phyloP scores from a whole-genome alignment of 2,113 vertebrate genomes.

The Eulacestoma nigropectus region DNA sequence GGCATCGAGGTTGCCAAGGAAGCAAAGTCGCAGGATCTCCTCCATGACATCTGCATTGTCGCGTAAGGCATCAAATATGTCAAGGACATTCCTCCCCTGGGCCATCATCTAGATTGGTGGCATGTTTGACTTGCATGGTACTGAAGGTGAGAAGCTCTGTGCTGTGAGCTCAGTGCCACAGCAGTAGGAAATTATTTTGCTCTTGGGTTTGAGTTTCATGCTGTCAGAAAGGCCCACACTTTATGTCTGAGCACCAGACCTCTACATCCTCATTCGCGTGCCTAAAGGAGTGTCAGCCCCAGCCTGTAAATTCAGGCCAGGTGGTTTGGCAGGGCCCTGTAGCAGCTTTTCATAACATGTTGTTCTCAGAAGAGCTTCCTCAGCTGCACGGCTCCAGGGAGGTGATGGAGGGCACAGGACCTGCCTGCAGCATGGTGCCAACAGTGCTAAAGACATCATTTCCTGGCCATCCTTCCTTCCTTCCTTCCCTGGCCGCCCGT shows the following conservation, averaged over 20 bases:
- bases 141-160: background rate
- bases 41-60: background rate
- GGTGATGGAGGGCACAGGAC: background rate
- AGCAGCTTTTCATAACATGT: background rate
- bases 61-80: background rate
- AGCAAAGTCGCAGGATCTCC: background rate
- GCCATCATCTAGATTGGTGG: background rate
- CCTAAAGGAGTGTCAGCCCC: background rate
- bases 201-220: background rate
- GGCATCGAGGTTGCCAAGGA: background rate
- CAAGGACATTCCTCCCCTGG: background rate
- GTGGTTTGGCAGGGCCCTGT: background rate
- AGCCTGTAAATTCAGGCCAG: background rate
- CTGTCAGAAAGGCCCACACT: background rate
- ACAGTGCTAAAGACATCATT: background rate
- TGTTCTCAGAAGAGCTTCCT: background rate
- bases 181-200: background rate
- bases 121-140: background rate
- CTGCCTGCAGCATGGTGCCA: background rate
- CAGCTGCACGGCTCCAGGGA: background rate
- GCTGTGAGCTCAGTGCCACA: background rate
- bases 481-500: background rate
- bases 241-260: background rate
- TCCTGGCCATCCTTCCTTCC: background rate
- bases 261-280: background rate